Conservation (phyloP, 2,888 invertebrate genomes). For the Rhyacophila evoluta region DNA sequence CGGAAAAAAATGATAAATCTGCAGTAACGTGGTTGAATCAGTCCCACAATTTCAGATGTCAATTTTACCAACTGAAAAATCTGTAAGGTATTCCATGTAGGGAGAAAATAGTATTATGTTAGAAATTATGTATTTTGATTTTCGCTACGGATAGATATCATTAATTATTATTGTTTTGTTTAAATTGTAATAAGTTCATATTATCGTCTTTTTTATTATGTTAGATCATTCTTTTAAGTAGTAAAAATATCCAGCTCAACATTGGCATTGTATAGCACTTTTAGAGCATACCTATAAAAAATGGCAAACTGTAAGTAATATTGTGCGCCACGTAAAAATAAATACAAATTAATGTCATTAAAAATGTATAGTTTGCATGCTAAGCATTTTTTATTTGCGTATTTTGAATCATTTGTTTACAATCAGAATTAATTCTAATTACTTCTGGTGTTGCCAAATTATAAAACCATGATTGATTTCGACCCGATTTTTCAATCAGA, state of each 20-base stretch:
- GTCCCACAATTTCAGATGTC: no score
- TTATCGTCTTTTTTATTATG: neutral
- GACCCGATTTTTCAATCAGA: constrained; percentile 21
- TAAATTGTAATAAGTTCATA: neutral
- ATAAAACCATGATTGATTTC: constrained; percentile 20
- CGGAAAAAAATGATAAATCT: no score
- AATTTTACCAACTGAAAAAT: constrained; percentile 8
- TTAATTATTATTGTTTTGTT: constrained; percentile 15
- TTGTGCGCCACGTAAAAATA: neutral
- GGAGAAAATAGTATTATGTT: constrained; percentile 4
- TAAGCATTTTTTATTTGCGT: no score
- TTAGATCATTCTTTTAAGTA: neutral
- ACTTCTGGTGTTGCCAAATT: constrained; percentile 12
- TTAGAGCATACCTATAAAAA: neutral
- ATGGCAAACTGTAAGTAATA: neutral
- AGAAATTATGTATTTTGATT: constrained; percentile 19
- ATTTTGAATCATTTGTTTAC: no score
- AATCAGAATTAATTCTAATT: neutral
- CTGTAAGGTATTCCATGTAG: neutral
- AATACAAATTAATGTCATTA: neutral
- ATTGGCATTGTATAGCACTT: no score
- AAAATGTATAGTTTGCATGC: no score
- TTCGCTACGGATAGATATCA: neutral
- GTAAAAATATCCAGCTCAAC: neutral
- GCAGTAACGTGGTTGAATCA: no score